A percentile compares a stretch with the other conserved stretches of the same genome.
Conservation (phyloP, 2,113 vertebrate genomes). For the Rhipidura dahli region DNA sequence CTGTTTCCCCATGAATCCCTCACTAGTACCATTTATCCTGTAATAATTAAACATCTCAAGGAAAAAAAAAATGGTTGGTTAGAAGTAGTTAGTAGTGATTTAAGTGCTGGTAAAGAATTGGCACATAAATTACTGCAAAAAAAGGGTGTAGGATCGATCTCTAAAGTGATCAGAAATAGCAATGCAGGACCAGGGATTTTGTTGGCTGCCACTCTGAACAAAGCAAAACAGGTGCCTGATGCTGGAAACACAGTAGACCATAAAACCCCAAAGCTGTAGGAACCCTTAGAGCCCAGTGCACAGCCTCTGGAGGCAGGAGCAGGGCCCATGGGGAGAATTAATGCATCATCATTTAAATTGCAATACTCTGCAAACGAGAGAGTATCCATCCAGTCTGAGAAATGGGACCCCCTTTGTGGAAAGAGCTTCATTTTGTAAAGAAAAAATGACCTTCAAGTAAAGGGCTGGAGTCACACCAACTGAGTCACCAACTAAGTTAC, state of each 20-base stretch:
- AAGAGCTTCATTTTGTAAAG: neutral
- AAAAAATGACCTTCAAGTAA: neutral
- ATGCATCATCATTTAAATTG: neutral
- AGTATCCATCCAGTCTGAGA: neutral
- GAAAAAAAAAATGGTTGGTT: slow-evolving; percentile 58
- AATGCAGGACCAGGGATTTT: neutral
- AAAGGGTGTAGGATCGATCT: neutral
- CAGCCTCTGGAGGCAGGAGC: neutral
- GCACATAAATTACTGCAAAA: slow-evolving; percentile 7
- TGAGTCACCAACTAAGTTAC: neutral
- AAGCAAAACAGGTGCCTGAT: neutral
- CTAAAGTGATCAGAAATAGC: neutral
- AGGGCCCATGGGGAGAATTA: neutral
- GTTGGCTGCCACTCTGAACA: neutral
- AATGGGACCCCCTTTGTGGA: neutral
- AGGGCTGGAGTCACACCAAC: neutral
- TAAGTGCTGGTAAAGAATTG: slow-evolving; percentile 26
- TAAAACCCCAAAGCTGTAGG: neutral
- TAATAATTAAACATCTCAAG: slow-evolving; percentile 70
- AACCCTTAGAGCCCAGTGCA: no score
- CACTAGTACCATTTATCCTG: slow-evolving; percentile 61
- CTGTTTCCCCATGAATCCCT: slow-evolving; percentile 66
- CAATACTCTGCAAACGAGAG: neutral
- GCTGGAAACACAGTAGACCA: neutral
- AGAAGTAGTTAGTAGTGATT: slow-evolving; percentile 20